phyloP scores from a whole-genome alignment of 2,888 invertebrate species.

The Phalangium opilio region DNA sequence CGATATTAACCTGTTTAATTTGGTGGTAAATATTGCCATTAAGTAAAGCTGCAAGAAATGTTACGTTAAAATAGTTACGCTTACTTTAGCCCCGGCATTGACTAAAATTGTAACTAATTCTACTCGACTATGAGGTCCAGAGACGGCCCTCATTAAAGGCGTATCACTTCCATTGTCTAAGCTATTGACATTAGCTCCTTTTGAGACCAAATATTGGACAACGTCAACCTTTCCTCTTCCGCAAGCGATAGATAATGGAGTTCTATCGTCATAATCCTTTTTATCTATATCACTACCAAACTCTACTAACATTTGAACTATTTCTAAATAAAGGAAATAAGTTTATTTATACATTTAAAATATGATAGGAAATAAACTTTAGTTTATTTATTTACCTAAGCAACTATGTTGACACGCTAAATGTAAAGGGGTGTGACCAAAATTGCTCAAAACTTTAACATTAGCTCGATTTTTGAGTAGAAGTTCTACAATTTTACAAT shows the following conservation, averaged over 20 bases:
- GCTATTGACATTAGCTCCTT: constrained; percentile 20
- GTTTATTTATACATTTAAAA: too few species aligned
- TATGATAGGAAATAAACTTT: too few species aligned
- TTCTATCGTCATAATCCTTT: constrained; percentile 16
- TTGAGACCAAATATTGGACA: constrained; percentile 17
- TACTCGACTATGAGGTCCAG: constrained; percentile 6
- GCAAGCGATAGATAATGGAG: constrained; percentile 22
- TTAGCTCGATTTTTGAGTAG: constrained; percentile 19
- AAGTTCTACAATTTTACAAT: constrained; percentile 15
- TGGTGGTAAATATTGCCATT: background rate
- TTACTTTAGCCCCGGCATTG: constrained; percentile 15
- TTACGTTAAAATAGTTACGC: background rate
- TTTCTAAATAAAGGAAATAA: constrained; percentile 4
- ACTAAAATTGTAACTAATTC: constrained; percentile 15
- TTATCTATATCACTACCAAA: constrained; percentile 20
- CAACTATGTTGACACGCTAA: constrained; percentile 11
- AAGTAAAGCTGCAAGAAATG: background rate
- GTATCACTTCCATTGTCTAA: constrained; percentile 17
- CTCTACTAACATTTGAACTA: constrained; percentile 15
- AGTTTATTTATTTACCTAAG: constrained; percentile 6
- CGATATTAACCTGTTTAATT: constrained; percentile 11
- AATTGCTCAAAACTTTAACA: constrained; percentile 17
- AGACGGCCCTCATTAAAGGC: constrained; percentile 21
- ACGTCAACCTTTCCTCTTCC: constrained; percentile 16
- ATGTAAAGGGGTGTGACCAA: constrained; percentile 21